Evolutionary conservation across 2,797 vertebrate genomes (phyloP).

Genomic region (Geotrypetes seraphini): DNA sequence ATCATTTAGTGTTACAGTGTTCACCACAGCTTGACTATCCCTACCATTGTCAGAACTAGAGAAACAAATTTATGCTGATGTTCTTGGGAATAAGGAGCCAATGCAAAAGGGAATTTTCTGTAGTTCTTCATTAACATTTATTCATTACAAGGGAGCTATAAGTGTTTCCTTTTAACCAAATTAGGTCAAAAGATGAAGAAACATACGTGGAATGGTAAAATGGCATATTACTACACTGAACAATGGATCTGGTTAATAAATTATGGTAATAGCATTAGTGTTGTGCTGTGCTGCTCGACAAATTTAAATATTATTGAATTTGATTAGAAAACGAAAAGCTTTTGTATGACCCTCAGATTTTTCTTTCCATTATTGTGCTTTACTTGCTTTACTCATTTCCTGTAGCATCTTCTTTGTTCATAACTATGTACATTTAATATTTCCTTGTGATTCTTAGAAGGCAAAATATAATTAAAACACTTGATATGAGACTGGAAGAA

Average conservation of each 20-base stretch:
- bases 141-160: conserved; percentile 61
- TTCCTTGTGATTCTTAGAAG: conserved; percentile 28
- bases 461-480: too few relatives aligned
- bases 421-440: conserved; percentile 19
- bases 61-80: conserved; percentile 65
- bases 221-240: conserved; percentile 52
- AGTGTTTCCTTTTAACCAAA: conserved; percentile 68
- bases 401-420: conserved; percentile 15
- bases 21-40: conserved; percentile 39
- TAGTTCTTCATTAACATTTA: conserved; percentile 68
- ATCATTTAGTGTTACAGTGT: conserved; percentile 45
- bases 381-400: conserved; percentile 17
- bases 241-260: conserved; percentile 67
- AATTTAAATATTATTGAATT: conserved; percentile 48
- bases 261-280: conserved; percentile 59
- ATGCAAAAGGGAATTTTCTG: conserved; percentile 61
- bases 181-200: conserved; percentile 62
- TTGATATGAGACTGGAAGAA: too few relatives aligned
- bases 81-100: conserved; percentile 60
- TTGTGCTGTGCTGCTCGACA: conserved; percentile 39
- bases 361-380: conserved; percentile 19
- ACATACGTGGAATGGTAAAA: conserved; percentile 52
- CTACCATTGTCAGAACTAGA: conserved; percentile 56
- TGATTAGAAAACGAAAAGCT: conserved; percentile 27
- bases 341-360: conserved; percentile 31